Conservation (phyloP, 37 sponge, comb jelly and placozoan species). For the Amphimedon queenslandica region DNA sequence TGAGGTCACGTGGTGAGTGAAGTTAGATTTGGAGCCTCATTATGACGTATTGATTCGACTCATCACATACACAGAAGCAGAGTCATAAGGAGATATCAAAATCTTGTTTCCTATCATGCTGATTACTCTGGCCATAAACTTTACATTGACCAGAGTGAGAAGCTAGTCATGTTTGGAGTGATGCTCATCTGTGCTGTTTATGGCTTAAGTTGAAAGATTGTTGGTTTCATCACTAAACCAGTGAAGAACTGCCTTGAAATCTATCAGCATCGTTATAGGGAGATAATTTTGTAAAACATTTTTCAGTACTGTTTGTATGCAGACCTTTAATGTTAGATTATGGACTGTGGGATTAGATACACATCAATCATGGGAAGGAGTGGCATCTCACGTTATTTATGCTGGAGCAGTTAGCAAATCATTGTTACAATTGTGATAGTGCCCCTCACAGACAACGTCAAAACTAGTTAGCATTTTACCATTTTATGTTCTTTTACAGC, state of each 20-base stretch:
- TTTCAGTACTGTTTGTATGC: too few species aligned
- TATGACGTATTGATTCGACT: constrained; percentile 11
- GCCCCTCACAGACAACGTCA: too few species aligned
- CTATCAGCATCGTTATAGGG: constrained; percentile 30
- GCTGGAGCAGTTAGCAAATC: too few species aligned
- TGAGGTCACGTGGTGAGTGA: constrained; percentile 28
- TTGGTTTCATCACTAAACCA: constrained; percentile 29
- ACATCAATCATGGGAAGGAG: constrained; percentile 63
- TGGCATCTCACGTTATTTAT: constrained; percentile 52
- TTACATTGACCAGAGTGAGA: constrained; percentile 65
- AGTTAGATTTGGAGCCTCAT: constrained; percentile 25
- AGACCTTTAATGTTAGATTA: constrained; percentile 49
- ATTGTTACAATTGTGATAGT: too few species aligned
- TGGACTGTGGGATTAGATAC: constrained; percentile 66
- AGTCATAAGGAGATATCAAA: background rate
- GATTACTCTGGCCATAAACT: constrained; percentile 65
- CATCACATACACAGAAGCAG: constrained; percentile 21
- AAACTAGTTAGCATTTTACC: too few species aligned
- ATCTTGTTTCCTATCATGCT: constrained; percentile 26
- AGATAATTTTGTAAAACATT: background rate
- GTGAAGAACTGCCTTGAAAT: constrained; percentile 55
- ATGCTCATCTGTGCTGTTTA: constrained; percentile 46
- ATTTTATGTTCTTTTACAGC: too few species aligned
- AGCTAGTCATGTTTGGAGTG: constrained; percentile 65
- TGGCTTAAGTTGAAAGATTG: constrained; percentile 48